These are phyloP conservation scores for human (Homo sapiens) DNA, from an alignment of 2,113 vertebrate species.

Conservation along the genomic window DNA sequence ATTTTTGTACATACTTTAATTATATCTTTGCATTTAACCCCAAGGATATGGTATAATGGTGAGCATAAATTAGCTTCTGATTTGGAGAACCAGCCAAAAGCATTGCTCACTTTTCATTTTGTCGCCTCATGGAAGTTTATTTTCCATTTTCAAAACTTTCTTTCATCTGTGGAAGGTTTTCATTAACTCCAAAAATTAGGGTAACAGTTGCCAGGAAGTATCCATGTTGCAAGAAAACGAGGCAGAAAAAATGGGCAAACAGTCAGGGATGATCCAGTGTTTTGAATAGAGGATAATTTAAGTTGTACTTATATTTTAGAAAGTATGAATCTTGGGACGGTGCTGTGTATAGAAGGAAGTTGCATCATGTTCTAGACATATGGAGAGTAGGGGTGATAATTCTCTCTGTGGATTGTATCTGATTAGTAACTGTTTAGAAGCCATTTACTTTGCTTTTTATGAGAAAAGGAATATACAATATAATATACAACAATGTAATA, in stretches of 20 bases:
- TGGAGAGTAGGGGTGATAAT: neutral
- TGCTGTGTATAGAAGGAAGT: neutral
- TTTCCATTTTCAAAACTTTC: neutral
- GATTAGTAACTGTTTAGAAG: neutral
- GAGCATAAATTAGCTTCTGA: neutral
- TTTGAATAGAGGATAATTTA: neutral
- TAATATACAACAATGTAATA: too few species aligned
- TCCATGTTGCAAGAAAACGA: neutral
- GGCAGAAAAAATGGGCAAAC: neutral
- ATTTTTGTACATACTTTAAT: neutral
- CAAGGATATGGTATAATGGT: neutral
- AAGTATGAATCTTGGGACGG: neutral
- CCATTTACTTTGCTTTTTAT: constrained; percentile 23
- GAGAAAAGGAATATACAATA: neutral
- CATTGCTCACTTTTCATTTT: constrained; percentile 8
- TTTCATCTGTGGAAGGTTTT: neutral
- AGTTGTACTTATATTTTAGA: neutral
- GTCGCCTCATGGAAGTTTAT: neutral
- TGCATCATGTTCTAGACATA: neutral
- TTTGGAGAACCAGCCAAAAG: neutral
- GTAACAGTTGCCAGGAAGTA: neutral
- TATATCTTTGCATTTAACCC: neutral
- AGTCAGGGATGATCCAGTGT: neutral
- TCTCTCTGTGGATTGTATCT: neutral
- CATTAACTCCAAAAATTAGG: neutral